Base-by-base conservation (phyloP, 2,888 invertebrate species). In the Diarsia dahlii region DNA sequence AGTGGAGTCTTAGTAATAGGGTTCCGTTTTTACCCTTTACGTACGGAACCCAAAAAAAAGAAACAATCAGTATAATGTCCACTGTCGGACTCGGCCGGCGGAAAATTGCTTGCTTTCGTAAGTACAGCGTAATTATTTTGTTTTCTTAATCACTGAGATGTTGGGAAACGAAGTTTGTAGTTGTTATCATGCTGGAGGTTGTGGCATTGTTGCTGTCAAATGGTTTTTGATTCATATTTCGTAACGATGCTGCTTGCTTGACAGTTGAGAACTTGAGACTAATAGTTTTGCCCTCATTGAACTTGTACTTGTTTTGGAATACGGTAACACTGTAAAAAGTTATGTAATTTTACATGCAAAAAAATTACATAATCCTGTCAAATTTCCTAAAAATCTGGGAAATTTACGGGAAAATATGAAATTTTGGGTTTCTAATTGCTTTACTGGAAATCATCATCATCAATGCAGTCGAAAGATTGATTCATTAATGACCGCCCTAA, bases 31-130 rank as follows among this genome's bases (percentile, higher is more conserved):
- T 39, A 39, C 39, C 39, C 39, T 39, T 39, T 39, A 6, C 5
- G 39, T 39, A 39, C 39, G 39, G 39, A 39, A 39, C 39, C 39
- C 39, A 8, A 39, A n/a, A 50, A 79, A 84, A 84, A 81, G 15
- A 81, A 85, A 81, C 84, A 88, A 87, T 84, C 77, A 82, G 68
- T 62, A 71, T 80, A 80, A 85, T 78, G 78, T 78, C 76, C 65
- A 62, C 28, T 63, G 81, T 23, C 78, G 9, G 81, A 81, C 67
- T 74, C 88, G 68, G 62, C 78, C 80, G 69, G 76, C 82, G 83
- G 79, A 86, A 88, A 88, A 88, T 88, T 88, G 78, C 72, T 77
- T 66, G 78, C 77, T 86, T 81, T 80, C 71, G 78, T 77, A 84
- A 84, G 68, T 80, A 80, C 64, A 46, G 23, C 46, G 87, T 74